These are phyloP conservation scores for Thermophis baileyi DNA, from an alignment of 2,113 vertebrate species.

Conservation along the genomic window DNA sequence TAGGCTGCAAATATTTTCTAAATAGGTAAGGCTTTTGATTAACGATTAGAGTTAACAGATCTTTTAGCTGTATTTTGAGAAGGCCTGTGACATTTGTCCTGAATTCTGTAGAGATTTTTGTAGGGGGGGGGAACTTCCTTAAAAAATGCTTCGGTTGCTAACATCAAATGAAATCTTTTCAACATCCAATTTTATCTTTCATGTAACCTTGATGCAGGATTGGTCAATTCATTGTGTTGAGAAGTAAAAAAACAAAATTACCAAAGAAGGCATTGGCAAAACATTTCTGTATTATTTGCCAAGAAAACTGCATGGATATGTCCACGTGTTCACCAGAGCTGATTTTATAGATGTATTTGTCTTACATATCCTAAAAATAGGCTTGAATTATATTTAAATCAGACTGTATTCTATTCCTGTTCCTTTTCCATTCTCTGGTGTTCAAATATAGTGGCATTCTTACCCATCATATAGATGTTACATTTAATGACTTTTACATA, in stretches of 20 bases:
- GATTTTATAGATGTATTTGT: neutral
- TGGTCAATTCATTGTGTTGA: neutral
- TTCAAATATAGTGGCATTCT: neutral
- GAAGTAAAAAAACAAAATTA: neutral
- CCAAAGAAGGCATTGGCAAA: neutral
- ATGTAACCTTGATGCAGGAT: neutral
- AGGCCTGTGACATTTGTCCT: conserved; percentile 13
- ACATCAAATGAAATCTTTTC: neutral
- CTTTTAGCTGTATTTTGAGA: conserved; percentile 5
- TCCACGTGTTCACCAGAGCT: neutral
- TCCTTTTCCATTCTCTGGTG: neutral
- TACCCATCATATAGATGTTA: neutral
- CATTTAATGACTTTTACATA: neutral
- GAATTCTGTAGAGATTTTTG: neutral
- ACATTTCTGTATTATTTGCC: neutral
- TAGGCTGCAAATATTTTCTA: conserved; percentile 14
- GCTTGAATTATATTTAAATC: neutral
- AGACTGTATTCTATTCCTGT: neutral
- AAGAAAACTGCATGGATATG: neutral
- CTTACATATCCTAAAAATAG: neutral
- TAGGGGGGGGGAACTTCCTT: neutral
- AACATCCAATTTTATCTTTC: neutral
- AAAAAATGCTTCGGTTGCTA: conserved; percentile 1
- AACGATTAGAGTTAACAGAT: neutral
- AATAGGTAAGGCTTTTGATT: neutral